Conservation (phyloP, 2,888 invertebrate species). For the Drosophila vallismaia region DNA sequence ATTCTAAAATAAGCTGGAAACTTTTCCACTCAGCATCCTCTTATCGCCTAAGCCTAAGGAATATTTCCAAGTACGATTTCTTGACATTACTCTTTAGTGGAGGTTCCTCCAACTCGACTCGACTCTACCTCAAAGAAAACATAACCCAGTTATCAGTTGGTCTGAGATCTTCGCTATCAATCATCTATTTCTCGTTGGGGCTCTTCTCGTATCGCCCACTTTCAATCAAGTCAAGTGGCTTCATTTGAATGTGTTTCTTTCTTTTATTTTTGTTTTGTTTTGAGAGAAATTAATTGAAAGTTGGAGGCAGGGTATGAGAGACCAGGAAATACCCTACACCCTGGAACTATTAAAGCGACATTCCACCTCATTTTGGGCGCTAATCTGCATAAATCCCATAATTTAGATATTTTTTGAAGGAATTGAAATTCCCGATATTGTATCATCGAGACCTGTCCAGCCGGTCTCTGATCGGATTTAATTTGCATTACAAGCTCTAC, state of each 20-base stretch:
- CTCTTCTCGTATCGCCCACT: background rate
- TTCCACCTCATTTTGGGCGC: too few relatives aligned
- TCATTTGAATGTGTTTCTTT: constrained; percentile 1
- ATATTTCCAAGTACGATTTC: constrained; percentile 12
- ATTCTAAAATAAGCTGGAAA: constrained; percentile 9
- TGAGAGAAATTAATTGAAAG: constrained; percentile 11
- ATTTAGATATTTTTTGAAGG: constrained; percentile 19
- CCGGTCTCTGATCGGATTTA: constrained; percentile 14
- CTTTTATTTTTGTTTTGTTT: background rate
- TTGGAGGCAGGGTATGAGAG: background rate
- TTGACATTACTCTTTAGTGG: constrained; percentile 2
- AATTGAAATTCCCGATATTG: constrained; percentile 13
- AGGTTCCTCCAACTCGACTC: background rate
- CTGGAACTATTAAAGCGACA: background rate
- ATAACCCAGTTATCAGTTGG: constrained; percentile 31
- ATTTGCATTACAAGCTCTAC: constrained; percentile 24
- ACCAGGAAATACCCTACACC: constrained; percentile 1
- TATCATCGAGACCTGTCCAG: constrained; percentile 20
- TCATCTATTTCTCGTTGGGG: constrained; percentile 12
- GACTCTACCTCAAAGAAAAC: constrained; percentile 3
- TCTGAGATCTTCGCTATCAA: constrained; percentile 15
- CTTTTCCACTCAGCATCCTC: constrained; percentile 6
- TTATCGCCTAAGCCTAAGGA: constrained; percentile 3
- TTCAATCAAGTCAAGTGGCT: constrained; percentile 7
- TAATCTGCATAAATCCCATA: constrained; percentile 30